Base-by-base conservation (phyloP, 1,140 invertebrate species). In the Helicorthomorpha holstii region DNA sequence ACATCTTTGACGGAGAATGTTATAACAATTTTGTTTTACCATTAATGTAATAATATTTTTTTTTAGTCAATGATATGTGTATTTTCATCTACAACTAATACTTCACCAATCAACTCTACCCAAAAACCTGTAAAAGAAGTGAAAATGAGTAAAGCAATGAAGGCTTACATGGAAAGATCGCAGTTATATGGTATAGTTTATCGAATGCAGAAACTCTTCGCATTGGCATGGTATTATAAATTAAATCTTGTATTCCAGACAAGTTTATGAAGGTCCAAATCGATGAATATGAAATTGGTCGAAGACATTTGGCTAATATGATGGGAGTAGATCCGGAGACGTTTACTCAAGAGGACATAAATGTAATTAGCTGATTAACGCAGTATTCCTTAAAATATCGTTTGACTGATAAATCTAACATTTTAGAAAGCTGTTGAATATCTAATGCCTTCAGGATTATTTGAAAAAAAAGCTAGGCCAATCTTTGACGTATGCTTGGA, bases 261-360 rank as follows among this genome's bases (percentile, higher is more conserved):
- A 75, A 79, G 58, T 90, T 94, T 63, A 85, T 97, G 74, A 77
- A 81, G 60, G 75, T 79, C 56, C 79, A 96, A 68, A 73, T 75
- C 46, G 61, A 76, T 51, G 83, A 93, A 59, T 98, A 81, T 69
- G 79, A 90, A 62, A 80, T 92, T 61, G 94, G 95, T 12, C 89
- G 85, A 66, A 71, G 90, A 24, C 90, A 98, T 73, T 74, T 98
- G 50, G 94, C 94, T 3, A 97, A 97, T 66, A 98, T 98, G 76
- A 98, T 98, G 94, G 91, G 92, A 1, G 77, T 81, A 66, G 81
- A 96, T 73, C 77, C 81, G 1, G 81, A 88, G 57, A 79, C 73
- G 10, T 87, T 98, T 64, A 85, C 83, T 0, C 83, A 95, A 67
- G 73, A 80, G 57, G 83, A 95, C 66, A 75, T 96, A 16, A 76